phyloP scores from a whole-genome alignment of 2,113 vertebrate species.

The Cygnus atratus region DNA sequence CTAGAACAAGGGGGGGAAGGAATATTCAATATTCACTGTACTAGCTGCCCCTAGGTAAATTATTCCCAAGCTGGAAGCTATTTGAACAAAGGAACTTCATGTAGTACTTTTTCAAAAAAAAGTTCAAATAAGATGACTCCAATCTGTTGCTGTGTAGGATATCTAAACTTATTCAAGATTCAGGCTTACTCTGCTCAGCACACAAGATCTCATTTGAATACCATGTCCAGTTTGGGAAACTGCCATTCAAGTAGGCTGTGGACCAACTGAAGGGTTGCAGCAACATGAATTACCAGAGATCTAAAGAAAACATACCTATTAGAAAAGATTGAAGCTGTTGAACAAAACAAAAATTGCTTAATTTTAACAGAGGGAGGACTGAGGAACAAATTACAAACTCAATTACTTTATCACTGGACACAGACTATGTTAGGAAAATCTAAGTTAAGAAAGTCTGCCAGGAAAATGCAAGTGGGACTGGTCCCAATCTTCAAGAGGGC shows the following conservation, averaged over 20 bases:
- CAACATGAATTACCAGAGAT: neutral
- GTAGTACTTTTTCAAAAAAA: neutral
- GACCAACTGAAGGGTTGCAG: neutral
- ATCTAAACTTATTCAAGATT: neutral
- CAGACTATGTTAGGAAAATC: neutral
- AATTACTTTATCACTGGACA: neutral
- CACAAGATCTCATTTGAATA: neutral
- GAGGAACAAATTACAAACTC: neutral
- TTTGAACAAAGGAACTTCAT: neutral
- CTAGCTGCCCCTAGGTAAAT: neutral
- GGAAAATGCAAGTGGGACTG: neutral
- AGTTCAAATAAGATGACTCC: neutral
- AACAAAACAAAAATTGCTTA: neutral
- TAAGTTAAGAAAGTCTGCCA: neutral
- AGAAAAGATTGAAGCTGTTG: neutral
- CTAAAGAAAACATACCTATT: neutral
- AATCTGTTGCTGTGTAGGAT: neutral
- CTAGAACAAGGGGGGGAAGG: neutral
- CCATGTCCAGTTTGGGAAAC: neutral
- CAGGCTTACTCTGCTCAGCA: neutral
- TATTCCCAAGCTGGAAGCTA: neutral
- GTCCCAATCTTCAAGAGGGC: neutral
- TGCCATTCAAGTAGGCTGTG: neutral
- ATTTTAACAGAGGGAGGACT: neutral
- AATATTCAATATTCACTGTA: neutral